Evolutionary conservation across 2,113 vertebrate genomes (phyloP), one percentile per base, ranked within the genome.

Genomic region (Thomomys bottae): DNA sequence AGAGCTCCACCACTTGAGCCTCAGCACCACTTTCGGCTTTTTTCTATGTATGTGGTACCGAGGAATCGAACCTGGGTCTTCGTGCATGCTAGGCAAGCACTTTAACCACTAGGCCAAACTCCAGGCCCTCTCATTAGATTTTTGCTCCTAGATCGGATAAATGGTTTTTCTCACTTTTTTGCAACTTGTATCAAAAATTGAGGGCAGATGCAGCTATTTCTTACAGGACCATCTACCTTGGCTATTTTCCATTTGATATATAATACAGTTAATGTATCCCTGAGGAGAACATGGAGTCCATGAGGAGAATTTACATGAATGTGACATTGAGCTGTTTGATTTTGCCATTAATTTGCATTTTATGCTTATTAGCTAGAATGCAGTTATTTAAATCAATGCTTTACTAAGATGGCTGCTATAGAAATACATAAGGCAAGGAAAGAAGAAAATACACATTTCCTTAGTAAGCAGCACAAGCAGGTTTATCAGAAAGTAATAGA

Each of bases 321-420:
- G 54, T 83, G 80, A 83, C 75, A 78, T 38, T 90, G 85, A 89
- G 9, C 57, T 87, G 79, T 80, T 77, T 34, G 57, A 49, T 70
- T 84, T 76, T 79, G 40, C 30, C 75, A 88, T 75, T 80, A 87
- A 85, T 89, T 88, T 93, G 57, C 61, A 81, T 95, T 81, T 72
- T 76, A 67, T 84, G 24, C 34, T n/a, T n/a, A 75, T 70, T 87
- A 63, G 26, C 32, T 40, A 81, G 67, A 71, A 93, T 73, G 91
- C 38, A 75, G n/a, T 84, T 88, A 82, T 80, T 80, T 90, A 61
- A 92, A 82, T 82, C 0, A 12, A 59, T 59, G 63, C 75, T 84
- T 84, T 54, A 54, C 49, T 15, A 66, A 75, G 73, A 61, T 92
- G 38, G 90, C 57, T 85, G 92, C 30, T 6, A 30, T 73, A 71